phyloP scores from a whole-genome alignment of 1,140 invertebrate genomes.

The Yoshiicerus persimilis region DNA sequence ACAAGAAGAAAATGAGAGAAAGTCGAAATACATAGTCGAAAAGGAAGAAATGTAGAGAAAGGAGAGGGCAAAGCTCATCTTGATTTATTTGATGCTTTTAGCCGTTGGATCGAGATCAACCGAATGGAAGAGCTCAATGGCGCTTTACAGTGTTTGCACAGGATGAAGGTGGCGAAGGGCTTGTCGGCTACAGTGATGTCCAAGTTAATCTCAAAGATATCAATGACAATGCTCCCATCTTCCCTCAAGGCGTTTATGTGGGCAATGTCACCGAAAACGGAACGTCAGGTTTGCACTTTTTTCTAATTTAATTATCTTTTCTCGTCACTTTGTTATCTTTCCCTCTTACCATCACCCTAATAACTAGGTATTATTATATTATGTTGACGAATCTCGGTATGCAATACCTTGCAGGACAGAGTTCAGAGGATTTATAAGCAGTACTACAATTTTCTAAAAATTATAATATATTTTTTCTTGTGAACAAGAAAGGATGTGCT shows the following conservation, averaged over 20 bases:
- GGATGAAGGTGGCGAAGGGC: constrained; percentile 91
- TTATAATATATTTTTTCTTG: too few relatives aligned
- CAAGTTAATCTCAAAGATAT: constrained; percentile 58
- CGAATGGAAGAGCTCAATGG: constrained; percentile 93
- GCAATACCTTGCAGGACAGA: too few relatives aligned
- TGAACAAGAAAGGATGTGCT: too few relatives aligned
- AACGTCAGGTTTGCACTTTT: constrained; percentile 68
- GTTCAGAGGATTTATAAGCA: too few relatives aligned
- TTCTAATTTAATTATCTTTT: neutral
- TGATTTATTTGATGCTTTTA: constrained; percentile 56
- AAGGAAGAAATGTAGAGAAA: neutral
- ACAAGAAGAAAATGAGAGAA: neutral
- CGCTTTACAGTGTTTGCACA: constrained; percentile 97
- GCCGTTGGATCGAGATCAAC: constrained; percentile 94
- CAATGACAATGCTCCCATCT: constrained; percentile 96
- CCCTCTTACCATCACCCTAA: neutral
- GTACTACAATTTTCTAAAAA: too few relatives aligned
- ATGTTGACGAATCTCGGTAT: too few relatives aligned
- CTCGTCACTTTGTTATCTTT: neutral
- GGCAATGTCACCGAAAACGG: constrained; percentile 95
- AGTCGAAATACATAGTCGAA: neutral
- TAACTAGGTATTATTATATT: too few relatives aligned
- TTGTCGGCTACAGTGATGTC: constrained; percentile 97
- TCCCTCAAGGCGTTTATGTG: constrained; percentile 89
- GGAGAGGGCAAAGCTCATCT: constrained; percentile 45